Conservation (phyloP, 2,797 vertebrate species). For the Rhynchotus rufescens region DNA sequence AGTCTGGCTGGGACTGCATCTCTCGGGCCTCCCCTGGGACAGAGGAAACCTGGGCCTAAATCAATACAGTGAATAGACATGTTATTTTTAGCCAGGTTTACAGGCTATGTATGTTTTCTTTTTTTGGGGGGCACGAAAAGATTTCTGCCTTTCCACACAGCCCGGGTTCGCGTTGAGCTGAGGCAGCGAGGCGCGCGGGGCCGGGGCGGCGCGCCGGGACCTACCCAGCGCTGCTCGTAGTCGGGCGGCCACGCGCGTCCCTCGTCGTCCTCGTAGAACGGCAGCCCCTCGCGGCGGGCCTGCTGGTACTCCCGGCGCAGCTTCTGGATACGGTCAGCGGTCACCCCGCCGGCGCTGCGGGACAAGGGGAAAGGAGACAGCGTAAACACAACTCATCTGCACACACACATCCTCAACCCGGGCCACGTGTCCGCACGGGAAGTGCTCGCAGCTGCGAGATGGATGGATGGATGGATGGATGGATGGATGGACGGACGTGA, state of each 20-base stretch:
- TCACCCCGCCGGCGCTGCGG: constrained; percentile 75
- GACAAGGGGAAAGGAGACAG: background rate
- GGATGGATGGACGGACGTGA: background rate
- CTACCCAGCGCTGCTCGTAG: constrained; percentile 87
- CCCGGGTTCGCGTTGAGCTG: background rate
- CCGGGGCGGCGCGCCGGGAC: constrained; percentile 17
- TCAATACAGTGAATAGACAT: background rate
- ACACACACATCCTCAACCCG: background rate
- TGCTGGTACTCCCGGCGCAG: constrained; percentile 93
- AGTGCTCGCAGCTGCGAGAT: background rate
- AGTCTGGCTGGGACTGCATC: background rate
- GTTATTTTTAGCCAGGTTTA: constrained; percentile 6
- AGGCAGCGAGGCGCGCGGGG: background rate
- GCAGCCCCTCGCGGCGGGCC: constrained; percentile 88
- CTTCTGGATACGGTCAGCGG: constrained; percentile 92
- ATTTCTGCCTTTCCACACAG: background rate
- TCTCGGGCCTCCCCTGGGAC: background rate
- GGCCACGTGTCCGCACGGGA: background rate
- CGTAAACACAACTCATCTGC: background rate
- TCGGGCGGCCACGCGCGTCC: constrained; percentile 81
- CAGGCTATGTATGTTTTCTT: background rate
- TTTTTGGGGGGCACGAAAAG: background rate
- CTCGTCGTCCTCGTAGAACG: constrained; percentile 88
- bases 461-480: background rate
- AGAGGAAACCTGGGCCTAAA: background rate